Evolutionary conservation across 2,797 vertebrate genomes (phyloP).

Genomic region (Hyperoplus immaculatus): DNA sequence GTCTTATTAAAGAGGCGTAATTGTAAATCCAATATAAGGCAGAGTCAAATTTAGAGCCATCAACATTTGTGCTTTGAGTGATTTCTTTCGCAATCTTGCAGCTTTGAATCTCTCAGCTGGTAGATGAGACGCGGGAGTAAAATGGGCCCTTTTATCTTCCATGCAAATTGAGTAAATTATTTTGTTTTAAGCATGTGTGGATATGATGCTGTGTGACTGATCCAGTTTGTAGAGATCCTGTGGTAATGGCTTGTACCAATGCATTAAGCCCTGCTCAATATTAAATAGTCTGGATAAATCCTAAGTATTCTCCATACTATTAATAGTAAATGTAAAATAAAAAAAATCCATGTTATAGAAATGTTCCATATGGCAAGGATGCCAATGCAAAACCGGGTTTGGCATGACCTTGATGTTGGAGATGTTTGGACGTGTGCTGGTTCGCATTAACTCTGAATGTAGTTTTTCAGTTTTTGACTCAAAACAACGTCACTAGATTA

Average conservation of each 20-base stretch:
- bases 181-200: slow-evolving; percentile 7
- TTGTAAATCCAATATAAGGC: slow-evolving; percentile 50
- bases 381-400: no score
- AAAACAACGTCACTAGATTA: no score
- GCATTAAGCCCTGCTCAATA: slow-evolving; percentile 31
- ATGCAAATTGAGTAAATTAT: slow-evolving; percentile 26
- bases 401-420: no score
- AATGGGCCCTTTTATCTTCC: slow-evolving; percentile 33
- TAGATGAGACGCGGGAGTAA: slow-evolving; percentile 14
- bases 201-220: slow-evolving; percentile 33
- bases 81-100: slow-evolving; percentile 15
- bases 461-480: no score
- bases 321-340: background rate
- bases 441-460: no score
- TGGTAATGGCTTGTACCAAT: slow-evolving; percentile 35
- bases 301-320: background rate
- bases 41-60: slow-evolving; percentile 53
- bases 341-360: background rate
- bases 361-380: no score
- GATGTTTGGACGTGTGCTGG: no score
- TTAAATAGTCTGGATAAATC: slow-evolving; percentile 6
- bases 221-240: slow-evolving; percentile 28
- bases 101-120: slow-evolving; percentile 25
- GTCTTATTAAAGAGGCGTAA: slow-evolving; percentile 54
- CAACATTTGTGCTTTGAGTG: slow-evolving; percentile 12